Evolutionary conservation across 2,888 invertebrate genomes (phyloP).

Genomic region (Sinhomidia bicolor): DNA sequence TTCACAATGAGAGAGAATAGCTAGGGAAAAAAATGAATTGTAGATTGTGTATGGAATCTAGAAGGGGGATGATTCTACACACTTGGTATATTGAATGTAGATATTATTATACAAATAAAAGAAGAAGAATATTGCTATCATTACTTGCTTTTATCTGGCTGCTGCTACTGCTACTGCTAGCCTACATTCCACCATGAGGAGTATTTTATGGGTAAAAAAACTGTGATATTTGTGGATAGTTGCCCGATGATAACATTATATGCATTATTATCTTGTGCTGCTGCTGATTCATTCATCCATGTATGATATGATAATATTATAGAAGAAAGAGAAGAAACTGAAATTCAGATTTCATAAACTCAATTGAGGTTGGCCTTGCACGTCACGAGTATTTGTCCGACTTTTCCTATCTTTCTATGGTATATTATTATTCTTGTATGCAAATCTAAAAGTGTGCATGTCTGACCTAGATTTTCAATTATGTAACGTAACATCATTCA

Average conservation of each 20-base stretch:
- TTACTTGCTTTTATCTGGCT: neutral
- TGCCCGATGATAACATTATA: neutral
- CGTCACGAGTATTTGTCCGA: neutral
- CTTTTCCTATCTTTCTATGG: neutral
- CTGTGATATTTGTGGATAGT: neutral
- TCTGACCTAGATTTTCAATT: slow-evolving; percentile 51
- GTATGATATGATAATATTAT: slow-evolving; percentile 16
- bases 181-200: neutral
- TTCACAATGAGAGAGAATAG: slow-evolving; percentile 55
- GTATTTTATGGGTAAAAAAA: neutral
- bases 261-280: slow-evolving; percentile 40
- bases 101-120: neutral
- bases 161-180: neutral
- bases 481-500: slow-evolving; percentile 41
- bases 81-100: neutral
- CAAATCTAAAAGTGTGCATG: neutral
- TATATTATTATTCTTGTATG: neutral
- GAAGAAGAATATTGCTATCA: neutral
- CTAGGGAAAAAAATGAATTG: slow-evolving; percentile 24
- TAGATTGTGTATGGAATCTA: neutral
- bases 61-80: neutral
- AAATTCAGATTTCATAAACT: slow-evolving; percentile 40
- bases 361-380: slow-evolving; percentile 41
- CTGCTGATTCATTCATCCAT: slow-evolving; percentile 25
- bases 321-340: neutral